phyloP scores from a whole-genome alignment of 2,888 invertebrate species.

The Ashinkailepas kermadecensis region DNA sequence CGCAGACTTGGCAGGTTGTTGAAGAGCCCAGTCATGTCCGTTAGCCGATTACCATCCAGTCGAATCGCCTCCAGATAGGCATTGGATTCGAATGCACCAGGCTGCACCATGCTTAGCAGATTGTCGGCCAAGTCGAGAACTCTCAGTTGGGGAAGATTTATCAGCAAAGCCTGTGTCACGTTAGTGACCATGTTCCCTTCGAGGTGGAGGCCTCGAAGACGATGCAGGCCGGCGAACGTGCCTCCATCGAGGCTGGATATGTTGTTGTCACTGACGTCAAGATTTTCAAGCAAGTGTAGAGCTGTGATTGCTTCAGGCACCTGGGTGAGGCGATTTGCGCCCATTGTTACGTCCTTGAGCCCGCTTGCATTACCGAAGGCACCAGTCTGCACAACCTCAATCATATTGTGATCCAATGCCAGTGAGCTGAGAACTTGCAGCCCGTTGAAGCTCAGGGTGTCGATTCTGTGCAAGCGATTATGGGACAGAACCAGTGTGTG shows the following conservation, averaged over 20 bases:
- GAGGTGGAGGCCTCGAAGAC: constrained; percentile 69
- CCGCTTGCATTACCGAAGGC: constrained; percentile 69
- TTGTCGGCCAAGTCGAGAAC: constrained; percentile 76
- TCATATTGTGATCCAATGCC: constrained; percentile 70
- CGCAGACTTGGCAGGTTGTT: constrained; percentile 70
- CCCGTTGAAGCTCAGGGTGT: constrained; percentile 48
- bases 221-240: constrained; percentile 70
- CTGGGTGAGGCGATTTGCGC: constrained; percentile 66
- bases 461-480: constrained; percentile 63
- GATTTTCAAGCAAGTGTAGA: constrained; percentile 65
- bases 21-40: constrained; percentile 69
- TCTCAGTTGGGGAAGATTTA: constrained; percentile 66
- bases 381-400: constrained; percentile 63
- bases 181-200: constrained; percentile 77
- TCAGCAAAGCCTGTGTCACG: constrained; percentile 68
- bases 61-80: constrained; percentile 69
- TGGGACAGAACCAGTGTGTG: constrained; percentile 73
- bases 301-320: constrained; percentile 69
- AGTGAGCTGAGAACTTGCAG: constrained; percentile 58
- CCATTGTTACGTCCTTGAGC: constrained; percentile 71
- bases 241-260: constrained; percentile 68
- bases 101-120: constrained; percentile 67
- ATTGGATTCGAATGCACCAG: constrained; percentile 66
- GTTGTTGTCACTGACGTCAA: constrained; percentile 79
- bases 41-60: constrained; percentile 70